A percentile compares a stretch with the other conserved stretches of the same genome.
These are phyloP conservation scores for Notoglanidium macrostoma DNA, from an alignment of 2,797 vertebrate species.

Conservation along the genomic window DNA sequence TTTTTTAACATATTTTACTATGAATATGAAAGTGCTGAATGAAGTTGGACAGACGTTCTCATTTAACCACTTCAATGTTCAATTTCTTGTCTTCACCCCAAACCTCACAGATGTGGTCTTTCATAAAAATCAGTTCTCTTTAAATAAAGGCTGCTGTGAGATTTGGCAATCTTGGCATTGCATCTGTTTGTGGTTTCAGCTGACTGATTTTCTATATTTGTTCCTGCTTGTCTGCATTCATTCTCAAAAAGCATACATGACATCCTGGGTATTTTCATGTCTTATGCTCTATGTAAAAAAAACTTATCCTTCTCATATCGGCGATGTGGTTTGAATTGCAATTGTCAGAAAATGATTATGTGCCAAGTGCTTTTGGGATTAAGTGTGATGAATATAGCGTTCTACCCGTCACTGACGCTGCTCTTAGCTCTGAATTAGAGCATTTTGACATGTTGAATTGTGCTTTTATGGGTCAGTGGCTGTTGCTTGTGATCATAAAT, in stretches of 20 bases:
- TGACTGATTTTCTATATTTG: slow-evolving; percentile 14
- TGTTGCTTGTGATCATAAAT: slow-evolving; percentile 26
- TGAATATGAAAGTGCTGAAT: neutral
- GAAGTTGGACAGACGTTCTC: neutral
- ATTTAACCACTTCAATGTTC: neutral
- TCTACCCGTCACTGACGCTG: slow-evolving; percentile 5
- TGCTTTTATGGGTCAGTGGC: slow-evolving; percentile 21
- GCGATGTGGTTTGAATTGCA: slow-evolving; percentile 20
- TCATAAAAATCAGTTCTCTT: slow-evolving; percentile 3
- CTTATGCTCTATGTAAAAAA: neutral
- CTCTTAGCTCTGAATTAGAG: slow-evolving; percentile 13
- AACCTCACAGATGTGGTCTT: slow-evolving; percentile 14
- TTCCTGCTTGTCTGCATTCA: slow-evolving; percentile 1
- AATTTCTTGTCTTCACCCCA: neutral
- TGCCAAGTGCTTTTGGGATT: neutral
- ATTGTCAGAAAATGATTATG: slow-evolving; percentile 21
- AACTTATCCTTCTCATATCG: neutral
- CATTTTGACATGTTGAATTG: slow-evolving; percentile 12
- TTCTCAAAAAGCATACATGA: slow-evolving; percentile 14
- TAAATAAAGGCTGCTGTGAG: slow-evolving; percentile 20
- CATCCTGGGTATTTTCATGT: slow-evolving; percentile 1
- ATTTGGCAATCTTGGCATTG: neutral
- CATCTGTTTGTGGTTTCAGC: slow-evolving; percentile 15
- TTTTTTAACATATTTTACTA: neutral
- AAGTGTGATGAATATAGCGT: slow-evolving; percentile 2